Base-by-base conservation (phyloP, 2,113 vertebrate genomes). In the Gorsachius goisagi region DNA sequence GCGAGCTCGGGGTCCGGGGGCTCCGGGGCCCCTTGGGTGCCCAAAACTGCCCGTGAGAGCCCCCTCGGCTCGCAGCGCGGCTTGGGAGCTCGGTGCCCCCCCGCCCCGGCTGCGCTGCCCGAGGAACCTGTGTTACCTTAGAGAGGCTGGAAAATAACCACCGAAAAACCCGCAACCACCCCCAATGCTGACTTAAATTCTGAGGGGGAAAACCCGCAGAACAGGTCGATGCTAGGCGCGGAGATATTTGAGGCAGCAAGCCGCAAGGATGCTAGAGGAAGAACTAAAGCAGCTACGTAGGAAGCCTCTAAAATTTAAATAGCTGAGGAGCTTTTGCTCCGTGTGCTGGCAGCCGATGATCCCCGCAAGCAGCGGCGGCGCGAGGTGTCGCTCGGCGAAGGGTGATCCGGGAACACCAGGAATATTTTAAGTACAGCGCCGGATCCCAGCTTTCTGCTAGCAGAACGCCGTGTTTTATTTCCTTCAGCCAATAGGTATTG, bases 391-490 rank as follows among this genome's bases (percentile, higher is more conserved):
- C 85, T 91, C 62, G 87, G 83, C 39, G 88, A 82, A 80, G 47
- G 95, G 73, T 85, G 59, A 94, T 82, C 71, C 86, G 85, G 63
- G 88, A 73, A 85, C 93, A 81, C 62, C 88, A 88, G 50, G 81
- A 94, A 53, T 87, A 62, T 68, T 82, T 91, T 72, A 91, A 92
- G 52, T 69, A 47, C 82, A 52, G 75, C 90, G 89, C 83, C 45
- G 12, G 93, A 84, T 64, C 26, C 12, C 52, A 59, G 27, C 24
- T 76, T 35, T 93, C 89, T 81, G 26, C 47, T 67, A 82, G 56
- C 76, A 91, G 88, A 87, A 30, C 2, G 16, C 90, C 71, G 32
- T 60, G 53, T 96, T 87, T 85, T 85, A 56, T 73, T 97, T 95
- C 89, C 39, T 53, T 50, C 47, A 72, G 53, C 58, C 88, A 45